Percentiles rank a stretch among this genome's conserved stretches.
These are phyloP conservation scores for Casuarius casuarius DNA, from an alignment of 2,113 vertebrate species.

Conservation along the genomic window DNA sequence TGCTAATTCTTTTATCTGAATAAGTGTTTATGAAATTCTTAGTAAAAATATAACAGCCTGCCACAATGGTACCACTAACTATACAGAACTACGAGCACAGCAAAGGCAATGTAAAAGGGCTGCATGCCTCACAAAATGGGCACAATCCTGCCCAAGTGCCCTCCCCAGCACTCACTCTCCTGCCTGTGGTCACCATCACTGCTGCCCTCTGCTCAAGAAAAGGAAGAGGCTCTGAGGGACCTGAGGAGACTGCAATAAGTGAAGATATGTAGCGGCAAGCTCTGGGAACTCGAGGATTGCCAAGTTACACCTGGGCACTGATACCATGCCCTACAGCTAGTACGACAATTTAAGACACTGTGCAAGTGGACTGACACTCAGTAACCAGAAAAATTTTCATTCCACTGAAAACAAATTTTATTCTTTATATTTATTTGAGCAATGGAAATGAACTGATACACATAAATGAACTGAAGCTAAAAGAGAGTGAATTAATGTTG, in stretches of 20 bases:
- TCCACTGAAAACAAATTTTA: conserved; percentile 10
- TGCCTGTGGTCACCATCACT: neutral
- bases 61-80: neutral
- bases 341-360: neutral
- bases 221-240: neutral
- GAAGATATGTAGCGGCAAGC: accelerated
- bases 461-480: neutral
- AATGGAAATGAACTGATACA: conserved; percentile 3
- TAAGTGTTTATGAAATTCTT: neutral
- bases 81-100: neutral
- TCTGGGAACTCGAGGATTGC: neutral
- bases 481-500: conserved; percentile 16
- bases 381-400: neutral
- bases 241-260: neutral
- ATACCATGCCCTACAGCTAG: neutral
- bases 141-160: neutral
- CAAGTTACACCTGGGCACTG: neutral
- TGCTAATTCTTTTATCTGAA: neutral
- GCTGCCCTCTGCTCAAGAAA: neutral
- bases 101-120: neutral
- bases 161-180: neutral
- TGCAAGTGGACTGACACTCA: neutral
- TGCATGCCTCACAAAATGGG: neutral
- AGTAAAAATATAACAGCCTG: neutral
- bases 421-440: conserved; percentile 4